Conservation (phyloP, 2,888 invertebrate genomes). For the Clanis bilineata region DNA sequence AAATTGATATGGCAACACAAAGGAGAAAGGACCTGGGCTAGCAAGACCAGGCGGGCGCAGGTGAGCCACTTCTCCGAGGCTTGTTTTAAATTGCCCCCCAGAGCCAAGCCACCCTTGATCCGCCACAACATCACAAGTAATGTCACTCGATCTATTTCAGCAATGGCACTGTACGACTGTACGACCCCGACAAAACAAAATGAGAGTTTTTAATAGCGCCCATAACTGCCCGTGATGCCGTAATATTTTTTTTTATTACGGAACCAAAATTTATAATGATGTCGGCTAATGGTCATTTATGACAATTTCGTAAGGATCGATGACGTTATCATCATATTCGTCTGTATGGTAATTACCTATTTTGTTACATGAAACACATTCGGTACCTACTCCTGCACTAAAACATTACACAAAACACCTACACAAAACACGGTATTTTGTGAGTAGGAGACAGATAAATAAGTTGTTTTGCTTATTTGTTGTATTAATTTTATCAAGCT, state of each 20-base stretch:
- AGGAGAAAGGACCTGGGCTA: too few species aligned
- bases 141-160: conserved; percentile 53
- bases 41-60: conserved; percentile 39
- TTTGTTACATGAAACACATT: background rate
- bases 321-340: background rate
- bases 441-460: too few species aligned
- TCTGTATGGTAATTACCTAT: conserved; percentile 5
- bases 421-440: background rate
- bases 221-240: conserved; percentile 50
- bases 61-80: conserved; percentile 42
- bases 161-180: conserved; percentile 59
- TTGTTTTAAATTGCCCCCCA: conserved; percentile 32
- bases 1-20: too few species aligned
- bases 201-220: conserved; percentile 54
- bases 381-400: too few species aligned
- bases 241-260: conserved; percentile 42
- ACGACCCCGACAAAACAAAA: conserved; percentile 57
- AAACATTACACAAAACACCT: too few species aligned
- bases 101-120: background rate
- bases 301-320: conserved; percentile 27
- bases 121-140: conserved; percentile 33
- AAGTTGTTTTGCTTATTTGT: too few species aligned
- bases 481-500: too few species aligned
- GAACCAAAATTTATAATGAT: conserved; percentile 36
- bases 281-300: conserved; percentile 31